Evolutionary conservation across 1,140 invertebrate genomes (phyloP).

Genomic region (Drosophila hydei): DNA sequence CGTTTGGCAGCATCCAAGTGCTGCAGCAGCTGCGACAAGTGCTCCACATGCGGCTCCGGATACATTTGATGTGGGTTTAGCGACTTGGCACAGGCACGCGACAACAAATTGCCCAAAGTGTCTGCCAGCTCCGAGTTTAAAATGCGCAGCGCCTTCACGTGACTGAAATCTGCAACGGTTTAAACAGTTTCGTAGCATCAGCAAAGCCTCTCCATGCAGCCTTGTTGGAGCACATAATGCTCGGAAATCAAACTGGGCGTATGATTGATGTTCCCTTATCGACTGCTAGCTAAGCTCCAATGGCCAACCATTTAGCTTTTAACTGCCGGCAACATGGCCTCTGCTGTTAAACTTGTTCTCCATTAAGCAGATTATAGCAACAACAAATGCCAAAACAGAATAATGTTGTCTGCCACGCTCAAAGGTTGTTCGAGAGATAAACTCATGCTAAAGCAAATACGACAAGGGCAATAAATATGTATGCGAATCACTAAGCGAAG

Average conservation of each 20-base stretch:
- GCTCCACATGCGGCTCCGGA: conserved; percentile 86
- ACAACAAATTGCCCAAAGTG: conserved; percentile 96
- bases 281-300: conserved; percentile 9
- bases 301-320: conserved; percentile 24
- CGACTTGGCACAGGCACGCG: conserved; percentile 89
- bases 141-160: conserved; percentile 89
- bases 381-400: conserved; percentile 26
- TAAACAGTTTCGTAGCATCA: not conserved
- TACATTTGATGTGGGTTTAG: conserved; percentile 92
- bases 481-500: conserved; percentile 9
- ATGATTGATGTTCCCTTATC: conserved; percentile 33
- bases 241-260: conserved; percentile 1
- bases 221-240: not conserved
- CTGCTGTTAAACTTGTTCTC: conserved; percentile 6
- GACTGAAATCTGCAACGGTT: conserved; percentile 91
- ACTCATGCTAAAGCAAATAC: not conserved
- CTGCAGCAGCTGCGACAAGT: conserved; percentile 84
- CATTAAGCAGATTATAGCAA: conserved; percentile 50
- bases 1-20: conserved; percentile 85
- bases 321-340: not conserved
- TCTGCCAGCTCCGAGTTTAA: conserved; percentile 97
- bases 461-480: not conserved
- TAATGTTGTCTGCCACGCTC: not conserved
- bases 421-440: conserved; percentile 9
- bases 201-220: not conserved